A percentile compares a stretch with the other conserved stretches of the same genome.
These are phyloP conservation scores for Acomys russatus DNA, from an alignment of 2,797 vertebrate species.

Conservation along the genomic window DNA sequence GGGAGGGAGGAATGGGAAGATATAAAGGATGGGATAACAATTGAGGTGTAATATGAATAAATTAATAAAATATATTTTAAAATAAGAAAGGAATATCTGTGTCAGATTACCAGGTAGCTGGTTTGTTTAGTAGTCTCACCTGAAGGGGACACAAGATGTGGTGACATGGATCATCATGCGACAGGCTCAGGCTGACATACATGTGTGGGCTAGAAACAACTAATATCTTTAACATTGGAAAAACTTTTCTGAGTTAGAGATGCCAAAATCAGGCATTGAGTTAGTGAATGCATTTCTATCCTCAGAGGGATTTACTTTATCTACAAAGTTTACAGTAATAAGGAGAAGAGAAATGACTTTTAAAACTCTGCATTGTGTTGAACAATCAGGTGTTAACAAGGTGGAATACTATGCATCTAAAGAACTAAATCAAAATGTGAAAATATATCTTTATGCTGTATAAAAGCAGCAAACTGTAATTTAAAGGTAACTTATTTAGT, in stretches of 20 bases:
- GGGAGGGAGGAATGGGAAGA: no score
- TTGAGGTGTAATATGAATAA: no score
- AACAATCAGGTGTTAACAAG: neutral
- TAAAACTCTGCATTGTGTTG: neutral
- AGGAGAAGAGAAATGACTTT: slow-evolving; percentile 17
- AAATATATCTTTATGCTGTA: neutral
- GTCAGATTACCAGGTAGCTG: neutral
- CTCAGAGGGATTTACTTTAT: slow-evolving; percentile 34
- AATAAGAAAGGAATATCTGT: neutral
- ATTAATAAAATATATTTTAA: no score
- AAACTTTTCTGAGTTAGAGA: neutral
- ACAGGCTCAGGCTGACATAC: neutral
- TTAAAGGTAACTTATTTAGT: neutral
- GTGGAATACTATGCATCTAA: neutral
- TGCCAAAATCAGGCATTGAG: neutral
- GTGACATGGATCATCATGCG: neutral
- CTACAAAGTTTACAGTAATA: neutral
- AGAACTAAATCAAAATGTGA: neutral
- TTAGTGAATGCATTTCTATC: slow-evolving; percentile 37
- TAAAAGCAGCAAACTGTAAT: neutral
- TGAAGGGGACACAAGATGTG: neutral
- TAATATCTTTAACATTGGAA: neutral
- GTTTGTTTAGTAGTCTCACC: neutral
- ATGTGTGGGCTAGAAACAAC: neutral
- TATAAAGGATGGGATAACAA: no score